These are phyloP conservation scores for Pyrochroa serraticornis DNA, from an alignment of 2,888 invertebrate species.

Conservation along the genomic window DNA sequence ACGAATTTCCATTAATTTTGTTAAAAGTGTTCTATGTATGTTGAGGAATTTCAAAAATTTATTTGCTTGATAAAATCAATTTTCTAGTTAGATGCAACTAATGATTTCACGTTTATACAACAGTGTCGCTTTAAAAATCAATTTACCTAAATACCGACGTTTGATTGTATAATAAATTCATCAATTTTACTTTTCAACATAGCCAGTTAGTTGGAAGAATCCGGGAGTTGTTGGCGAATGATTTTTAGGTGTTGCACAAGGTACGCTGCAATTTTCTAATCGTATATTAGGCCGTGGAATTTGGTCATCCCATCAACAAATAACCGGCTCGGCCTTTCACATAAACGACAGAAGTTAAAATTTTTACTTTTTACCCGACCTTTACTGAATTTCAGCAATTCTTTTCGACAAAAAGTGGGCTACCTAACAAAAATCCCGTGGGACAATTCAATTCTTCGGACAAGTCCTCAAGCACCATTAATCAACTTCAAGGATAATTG, in stretches of 20 bases:
- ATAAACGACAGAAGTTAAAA: no score
- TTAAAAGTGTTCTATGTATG: not conserved
- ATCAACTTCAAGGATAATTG: no score
- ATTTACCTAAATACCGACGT: constrained; percentile 21
- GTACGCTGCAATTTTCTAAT: constrained; percentile 24
- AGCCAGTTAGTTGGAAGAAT: constrained; percentile 10
- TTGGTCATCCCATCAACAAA: constrained; percentile 13
- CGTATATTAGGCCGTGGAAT: constrained; percentile 12
- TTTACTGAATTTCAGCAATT: constrained; percentile 15
- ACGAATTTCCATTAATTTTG: constrained; percentile 14
- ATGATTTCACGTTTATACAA: constrained; percentile 3
- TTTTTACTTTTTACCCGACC: not conserved
- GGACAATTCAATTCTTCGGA: constrained; percentile 15
- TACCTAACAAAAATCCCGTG: constrained; percentile 25
- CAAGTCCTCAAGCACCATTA: no score
- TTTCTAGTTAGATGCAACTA: constrained; percentile 18
- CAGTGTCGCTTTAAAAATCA: constrained; percentile 20
- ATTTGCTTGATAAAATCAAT: constrained; percentile 10
- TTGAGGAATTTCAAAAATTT: constrained; percentile 11
- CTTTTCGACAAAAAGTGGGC: constrained; percentile 15
- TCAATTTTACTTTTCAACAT: constrained; percentile 17
- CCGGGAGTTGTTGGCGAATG: not conserved
- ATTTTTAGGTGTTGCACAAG: constrained; percentile 21
- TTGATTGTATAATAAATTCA: constrained; percentile 27
- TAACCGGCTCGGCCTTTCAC: not conserved